Evolutionary conservation across 1,140 invertebrate species (phyloP).

Genomic region (Bombus turneri): DNA sequence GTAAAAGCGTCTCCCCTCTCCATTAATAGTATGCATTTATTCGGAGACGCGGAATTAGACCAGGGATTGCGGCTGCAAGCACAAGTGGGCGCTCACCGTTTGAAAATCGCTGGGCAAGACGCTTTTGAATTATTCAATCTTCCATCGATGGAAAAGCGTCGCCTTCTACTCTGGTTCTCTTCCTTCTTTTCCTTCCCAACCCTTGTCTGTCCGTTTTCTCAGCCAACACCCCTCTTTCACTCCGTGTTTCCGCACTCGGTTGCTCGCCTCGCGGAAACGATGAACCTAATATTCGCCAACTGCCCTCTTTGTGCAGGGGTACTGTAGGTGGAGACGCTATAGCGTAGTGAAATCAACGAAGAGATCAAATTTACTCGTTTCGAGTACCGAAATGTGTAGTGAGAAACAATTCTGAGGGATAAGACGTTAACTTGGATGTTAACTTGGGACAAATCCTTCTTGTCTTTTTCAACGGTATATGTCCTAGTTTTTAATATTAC

Average conservation of each 20-base stretch:
- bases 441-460: neutral
- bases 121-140: slow-evolving; percentile 77
- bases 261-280: slow-evolving; percentile 52
- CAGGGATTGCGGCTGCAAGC: slow-evolving; percentile 69
- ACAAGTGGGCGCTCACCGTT: slow-evolving; percentile 70
- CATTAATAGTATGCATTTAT: slow-evolving; percentile 76
- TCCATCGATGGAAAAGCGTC: slow-evolving; percentile 69
- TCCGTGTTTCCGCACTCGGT: slow-evolving; percentile 17
- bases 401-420: neutral
- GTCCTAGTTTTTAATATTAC: too few species aligned
- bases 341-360: neutral
- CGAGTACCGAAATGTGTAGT: too few species aligned
- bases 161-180: slow-evolving; percentile 54
- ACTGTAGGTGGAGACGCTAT: neutral
- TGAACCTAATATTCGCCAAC: slow-evolving; percentile 63
- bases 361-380: neutral
- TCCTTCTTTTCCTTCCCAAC: neutral
- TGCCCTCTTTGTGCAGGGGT: slow-evolving; percentile 16
- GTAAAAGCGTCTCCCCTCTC: slow-evolving; percentile 61
- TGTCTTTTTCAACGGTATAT: neutral
- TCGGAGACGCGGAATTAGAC: slow-evolving; percentile 74
- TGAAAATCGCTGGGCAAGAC: slow-evolving; percentile 75
- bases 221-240: too few species aligned
- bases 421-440: neutral
- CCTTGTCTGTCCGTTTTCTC: neutral